Percentiles rank a stretch among this genome's conserved stretches.
Evolutionary conservation across 2,888 invertebrate species (phyloP).

Genomic region (Synergus gifuensis): DNA sequence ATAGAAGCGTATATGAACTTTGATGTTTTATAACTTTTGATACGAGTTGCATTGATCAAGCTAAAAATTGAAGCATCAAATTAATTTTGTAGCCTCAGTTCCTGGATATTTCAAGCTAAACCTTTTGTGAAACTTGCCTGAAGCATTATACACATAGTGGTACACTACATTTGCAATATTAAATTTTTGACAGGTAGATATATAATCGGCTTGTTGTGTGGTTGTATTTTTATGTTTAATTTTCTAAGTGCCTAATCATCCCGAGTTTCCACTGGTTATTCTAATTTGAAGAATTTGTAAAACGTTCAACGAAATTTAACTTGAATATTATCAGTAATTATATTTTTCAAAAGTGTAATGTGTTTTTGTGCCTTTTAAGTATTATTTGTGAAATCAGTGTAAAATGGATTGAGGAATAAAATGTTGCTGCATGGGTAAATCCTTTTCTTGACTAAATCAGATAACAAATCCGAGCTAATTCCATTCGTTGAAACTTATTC

Average conservation of each 20-base stretch:
- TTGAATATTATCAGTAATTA: too few relatives aligned
- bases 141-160: background rate
- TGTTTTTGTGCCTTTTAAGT: background rate
- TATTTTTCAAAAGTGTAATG: background rate
- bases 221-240: background rate
- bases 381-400: background rate
- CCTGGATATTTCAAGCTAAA: conserved; percentile 13
- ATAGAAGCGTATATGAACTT: background rate
- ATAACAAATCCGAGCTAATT: conserved; percentile 41
- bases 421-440: conserved; percentile 13
- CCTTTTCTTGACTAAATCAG: conserved; percentile 27
- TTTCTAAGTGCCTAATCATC: background rate
- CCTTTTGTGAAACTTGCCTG: conserved; percentile 9
- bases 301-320: too few relatives aligned
- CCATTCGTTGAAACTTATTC: conserved; percentile 39
- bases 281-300: too few relatives aligned
- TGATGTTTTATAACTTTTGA: background rate
- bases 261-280: background rate
- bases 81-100: conserved; percentile 2
- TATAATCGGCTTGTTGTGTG: background rate
- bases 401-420: conserved; percentile 8
- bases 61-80: conserved; percentile 22
- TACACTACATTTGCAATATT: conserved; percentile 18
- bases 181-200: conserved; percentile 14
- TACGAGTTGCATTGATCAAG: background rate